A percentile compares a stretch with the other conserved stretches of the same genome.
These are phyloP conservation scores for Gorsachius goisagi DNA, from an alignment of 2,113 vertebrate genomes.

Conservation along the genomic window DNA sequence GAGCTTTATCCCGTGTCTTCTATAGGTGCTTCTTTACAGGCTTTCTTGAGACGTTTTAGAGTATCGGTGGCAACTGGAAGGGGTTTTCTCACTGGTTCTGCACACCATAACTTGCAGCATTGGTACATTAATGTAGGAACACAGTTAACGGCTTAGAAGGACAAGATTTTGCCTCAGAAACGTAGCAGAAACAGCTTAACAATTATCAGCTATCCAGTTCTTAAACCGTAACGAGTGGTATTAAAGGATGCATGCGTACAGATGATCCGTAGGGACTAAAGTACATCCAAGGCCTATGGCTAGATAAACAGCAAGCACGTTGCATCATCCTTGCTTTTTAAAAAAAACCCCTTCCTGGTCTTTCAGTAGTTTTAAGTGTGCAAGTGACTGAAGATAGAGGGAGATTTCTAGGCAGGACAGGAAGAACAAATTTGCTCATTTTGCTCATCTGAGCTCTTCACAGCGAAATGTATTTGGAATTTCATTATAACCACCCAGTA, in stretches of 20 bases:
- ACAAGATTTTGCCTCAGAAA: background rate
- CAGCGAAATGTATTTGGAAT: background rate
- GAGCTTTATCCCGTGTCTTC: background rate
- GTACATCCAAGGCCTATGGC: background rate
- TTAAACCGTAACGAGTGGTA: background rate
- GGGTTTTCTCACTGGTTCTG: background rate
- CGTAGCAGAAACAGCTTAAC: background rate
- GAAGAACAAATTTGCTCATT: background rate
- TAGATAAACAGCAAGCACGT: background rate
- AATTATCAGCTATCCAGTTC: background rate
- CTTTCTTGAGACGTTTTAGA: background rate
- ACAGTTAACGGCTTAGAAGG: background rate
- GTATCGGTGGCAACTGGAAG: background rate
- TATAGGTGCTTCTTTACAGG: background rate
- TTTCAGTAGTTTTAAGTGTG: background rate
- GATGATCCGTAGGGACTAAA: background rate
- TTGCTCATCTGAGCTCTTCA: background rate
- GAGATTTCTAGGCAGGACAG: background rate
- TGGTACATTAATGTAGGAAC: background rate
- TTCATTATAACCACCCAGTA: background rate
- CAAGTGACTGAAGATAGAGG: background rate
- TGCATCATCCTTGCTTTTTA: background rate
- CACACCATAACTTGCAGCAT: background rate
- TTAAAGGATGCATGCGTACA: fast-evolving
- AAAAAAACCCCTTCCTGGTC: background rate